Percentiles rank a stretch among this genome's conserved stretches.
These are phyloP conservation scores for Zygothrica quintamaculata DNA, from an alignment of 2,888 invertebrate species.

Conservation along the genomic window DNA sequence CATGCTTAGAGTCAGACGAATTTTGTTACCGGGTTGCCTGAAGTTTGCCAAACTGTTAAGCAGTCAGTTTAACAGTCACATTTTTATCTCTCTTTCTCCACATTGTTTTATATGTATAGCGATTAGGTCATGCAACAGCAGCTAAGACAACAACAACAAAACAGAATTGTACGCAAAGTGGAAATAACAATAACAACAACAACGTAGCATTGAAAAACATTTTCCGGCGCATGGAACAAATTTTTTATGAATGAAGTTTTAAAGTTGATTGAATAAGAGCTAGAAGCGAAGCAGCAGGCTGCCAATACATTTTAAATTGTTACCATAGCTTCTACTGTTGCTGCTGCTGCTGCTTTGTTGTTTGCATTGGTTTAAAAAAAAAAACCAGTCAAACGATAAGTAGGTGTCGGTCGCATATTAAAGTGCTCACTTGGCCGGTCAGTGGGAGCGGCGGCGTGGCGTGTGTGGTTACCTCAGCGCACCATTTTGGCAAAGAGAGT, in stretches of 20 bases:
- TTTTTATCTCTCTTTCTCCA: constrained; percentile 48
- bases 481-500: constrained; percentile 80
- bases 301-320: constrained; percentile 25
- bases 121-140: constrained; percentile 76
- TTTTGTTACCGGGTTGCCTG: constrained; percentile 11
- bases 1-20: not conserved
- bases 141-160: constrained; percentile 36
- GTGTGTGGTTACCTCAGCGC: constrained; percentile 76
- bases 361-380: constrained; percentile 66
- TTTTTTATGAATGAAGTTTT: constrained; percentile 70
- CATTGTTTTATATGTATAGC: constrained; percentile 56
- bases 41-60: constrained; percentile 51
- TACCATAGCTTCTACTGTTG: constrained; percentile 12
- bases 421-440: constrained; percentile 45
- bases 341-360: constrained; percentile 42
- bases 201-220: constrained; percentile 46
- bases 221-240: constrained; percentile 55
- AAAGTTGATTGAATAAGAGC: constrained; percentile 53
- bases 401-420: constrained; percentile 80
- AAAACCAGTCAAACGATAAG: constrained; percentile 75
- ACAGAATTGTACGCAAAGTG: constrained; percentile 16
- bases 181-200: constrained; percentile 33
- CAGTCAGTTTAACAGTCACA: constrained; percentile 51
- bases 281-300: constrained; percentile 15
- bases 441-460: constrained; percentile 55